Evolutionary conservation across 2,113 vertebrate genomes (phyloP), one percentile per base, ranked within the genome.

Genomic region (Emydocephalus ijimae): DNA sequence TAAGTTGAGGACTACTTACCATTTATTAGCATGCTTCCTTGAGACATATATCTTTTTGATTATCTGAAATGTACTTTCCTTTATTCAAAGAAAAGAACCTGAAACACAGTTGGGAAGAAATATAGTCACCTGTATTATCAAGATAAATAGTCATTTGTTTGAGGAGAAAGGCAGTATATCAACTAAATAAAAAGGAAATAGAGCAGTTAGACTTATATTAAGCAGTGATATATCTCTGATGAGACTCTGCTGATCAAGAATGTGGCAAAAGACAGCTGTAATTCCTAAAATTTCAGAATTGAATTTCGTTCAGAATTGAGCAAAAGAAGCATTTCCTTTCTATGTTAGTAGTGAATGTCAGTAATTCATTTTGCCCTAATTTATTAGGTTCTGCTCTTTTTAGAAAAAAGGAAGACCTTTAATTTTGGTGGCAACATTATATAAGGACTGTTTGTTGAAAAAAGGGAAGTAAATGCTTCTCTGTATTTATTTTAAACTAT

Each of bases 401-500:
- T n/a, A 85, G 64, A 39, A 14, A 81, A 54, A 55, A 54, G 55
- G 21, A 15, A 55, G 12, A 81, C 21, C 23, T 54, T 14, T 6
- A 43, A 18, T n/a, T 85, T 12, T 55, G 15, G 69, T 23, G 26
- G 15, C 12, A 56, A 56, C 56, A 43, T 39, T 3, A 45, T 26
- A 87, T 74, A 0, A 8, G 1, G 0, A 3, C 1, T 92, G 88
- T 94, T 91, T 4, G 81, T 3, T 54, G 95, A 88, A 45, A 57
- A 92, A 21, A 89, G 45, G 34, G 34, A 81, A 81, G 34, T 81
- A 89, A 57, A 92, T 45, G 29, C 5, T 43, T 81, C n/a, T 5
- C 23, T 15, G 14, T 92, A 90, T 2, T 94, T 91, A 92, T 89
- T 91, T 43, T 23, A 61, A 89, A 56, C 29, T 50, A 39, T 61